phyloP scores from a whole-genome alignment of 2,797 vertebrate species.

The Falco berigora region DNA sequence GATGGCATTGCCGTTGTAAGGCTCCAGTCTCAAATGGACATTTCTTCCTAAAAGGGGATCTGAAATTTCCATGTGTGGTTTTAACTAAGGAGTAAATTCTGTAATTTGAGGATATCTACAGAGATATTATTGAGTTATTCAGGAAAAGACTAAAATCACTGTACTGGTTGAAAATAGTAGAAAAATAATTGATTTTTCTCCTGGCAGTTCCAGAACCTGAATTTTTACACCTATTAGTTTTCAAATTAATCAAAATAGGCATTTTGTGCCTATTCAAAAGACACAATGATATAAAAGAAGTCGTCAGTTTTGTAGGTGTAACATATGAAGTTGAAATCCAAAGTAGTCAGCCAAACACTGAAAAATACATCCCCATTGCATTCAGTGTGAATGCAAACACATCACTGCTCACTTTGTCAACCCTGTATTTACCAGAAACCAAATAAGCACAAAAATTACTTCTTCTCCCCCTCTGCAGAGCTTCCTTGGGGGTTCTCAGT shows the following conservation, averaged over 20 bases:
- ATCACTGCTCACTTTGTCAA: slow-evolving; percentile 4
- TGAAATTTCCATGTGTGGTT: background rate
- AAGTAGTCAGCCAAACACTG: background rate
- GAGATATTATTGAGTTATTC: background rate
- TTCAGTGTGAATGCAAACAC: slow-evolving; percentile 41
- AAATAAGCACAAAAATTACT: slow-evolving; percentile 20
- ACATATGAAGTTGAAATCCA: background rate
- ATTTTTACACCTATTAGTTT: slow-evolving; percentile 1
- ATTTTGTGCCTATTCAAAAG: background rate
- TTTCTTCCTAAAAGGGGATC: background rate
- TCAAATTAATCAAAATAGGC: background rate
- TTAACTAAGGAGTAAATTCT: background rate
- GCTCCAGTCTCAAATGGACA: background rate
- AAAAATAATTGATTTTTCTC: background rate
- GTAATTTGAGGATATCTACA: background rate
- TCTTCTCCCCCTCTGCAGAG: background rate
- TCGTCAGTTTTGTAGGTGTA: background rate
- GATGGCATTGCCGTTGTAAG: background rate
- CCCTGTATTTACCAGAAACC: background rate
- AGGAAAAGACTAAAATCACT: background rate
- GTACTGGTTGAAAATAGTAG: background rate
- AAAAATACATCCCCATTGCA: background rate
- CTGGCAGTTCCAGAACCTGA: background rate
- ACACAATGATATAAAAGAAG: background rate
- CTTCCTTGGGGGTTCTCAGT: slow-evolving; percentile 22